Conservation (phyloP, 2,888 invertebrate species). For the Drymonia ruficornis region DNA sequence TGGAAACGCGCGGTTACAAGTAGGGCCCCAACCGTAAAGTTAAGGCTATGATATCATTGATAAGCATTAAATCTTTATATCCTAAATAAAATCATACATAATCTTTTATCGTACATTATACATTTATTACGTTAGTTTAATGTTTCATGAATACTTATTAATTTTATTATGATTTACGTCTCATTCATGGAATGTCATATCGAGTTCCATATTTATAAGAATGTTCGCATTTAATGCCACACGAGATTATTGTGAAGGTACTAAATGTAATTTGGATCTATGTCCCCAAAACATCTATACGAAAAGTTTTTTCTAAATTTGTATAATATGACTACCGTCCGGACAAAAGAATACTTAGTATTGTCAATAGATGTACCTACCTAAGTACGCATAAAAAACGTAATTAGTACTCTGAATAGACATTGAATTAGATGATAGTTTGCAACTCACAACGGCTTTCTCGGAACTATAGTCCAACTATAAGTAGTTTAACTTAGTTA, state of each 20-base stretch:
- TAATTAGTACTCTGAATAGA: neutral
- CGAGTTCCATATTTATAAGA: conserved; percentile 17
- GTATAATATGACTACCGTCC: neutral
- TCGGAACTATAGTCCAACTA: neutral
- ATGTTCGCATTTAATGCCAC: conserved; percentile 26
- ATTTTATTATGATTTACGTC: conserved; percentile 25
- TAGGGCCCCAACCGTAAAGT: neutral
- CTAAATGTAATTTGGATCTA: too few relatives aligned
- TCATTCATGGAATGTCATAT: conserved; percentile 37
- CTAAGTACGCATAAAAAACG: too few relatives aligned
- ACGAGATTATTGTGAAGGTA: neutral
- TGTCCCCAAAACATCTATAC: too few relatives aligned
- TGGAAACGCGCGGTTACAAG: too few relatives aligned
- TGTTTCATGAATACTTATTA: conserved; percentile 41
- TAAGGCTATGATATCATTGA: neutral
- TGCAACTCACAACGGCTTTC: neutral
- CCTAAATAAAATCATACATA: neutral
- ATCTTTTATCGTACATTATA: neutral
- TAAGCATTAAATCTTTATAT: neutral
- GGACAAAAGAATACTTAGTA: too few relatives aligned
- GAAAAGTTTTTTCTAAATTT: neutral
- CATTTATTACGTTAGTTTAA: conserved; percentile 20
- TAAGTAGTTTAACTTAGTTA: conserved; percentile 25
- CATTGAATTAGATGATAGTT: neutral
- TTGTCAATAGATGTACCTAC: too few relatives aligned